Evolutionary conservation across 2,113 vertebrate genomes (phyloP), one percentile per base, ranked within the genome.

Genomic region (Ellobius talpinus): DNA sequence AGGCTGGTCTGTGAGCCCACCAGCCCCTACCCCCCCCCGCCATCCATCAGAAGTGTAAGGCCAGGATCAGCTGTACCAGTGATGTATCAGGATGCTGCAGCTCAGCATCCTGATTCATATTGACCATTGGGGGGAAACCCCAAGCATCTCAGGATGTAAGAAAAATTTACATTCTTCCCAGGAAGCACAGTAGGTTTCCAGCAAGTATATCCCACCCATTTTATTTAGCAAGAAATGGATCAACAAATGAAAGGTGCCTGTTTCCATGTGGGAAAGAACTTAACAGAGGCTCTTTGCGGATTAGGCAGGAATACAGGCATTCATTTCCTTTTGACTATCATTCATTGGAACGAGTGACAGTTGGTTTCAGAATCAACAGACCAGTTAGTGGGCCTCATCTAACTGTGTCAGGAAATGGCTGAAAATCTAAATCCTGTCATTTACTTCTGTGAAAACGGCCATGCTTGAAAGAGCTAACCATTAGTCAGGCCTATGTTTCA

Each of bases 381-480:
- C 74, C 63, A 93, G 73, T 65, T 63, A 11, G n/a, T 19, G 33
- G 21, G 50, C 79, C 65, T 79, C 52, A n/a, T 87, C 91, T 9
- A 50, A 31, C 78, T 76, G 11, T 63, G 14, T 45, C 36, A 72
- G 58, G 21, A 92, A 68, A 84, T 45, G 52, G 93, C 5, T 81
- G 55, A 72, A 94, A 92, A 91, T n/a, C 85, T 95, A 96, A 93
- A 88, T 47, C 50, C 65, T 73, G 17, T 58, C 68, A 81, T 95
- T 94, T 88, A 36, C 94, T 89, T 68, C 74, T 85, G 88, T 61
- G n/a, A 79, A 85, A 89, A 95, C 0, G 70, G 81, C 47, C 72
- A 78, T 1, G 23, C 61, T 63, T 86, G 84, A 61, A 63, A 87
- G 39, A 52, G 50, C n/a, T 65, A 84, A 36, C 76, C 66, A 33